phyloP scores from a whole-genome alignment of 2,888 invertebrate genomes.

The Chloroclystis v-ata region DNA sequence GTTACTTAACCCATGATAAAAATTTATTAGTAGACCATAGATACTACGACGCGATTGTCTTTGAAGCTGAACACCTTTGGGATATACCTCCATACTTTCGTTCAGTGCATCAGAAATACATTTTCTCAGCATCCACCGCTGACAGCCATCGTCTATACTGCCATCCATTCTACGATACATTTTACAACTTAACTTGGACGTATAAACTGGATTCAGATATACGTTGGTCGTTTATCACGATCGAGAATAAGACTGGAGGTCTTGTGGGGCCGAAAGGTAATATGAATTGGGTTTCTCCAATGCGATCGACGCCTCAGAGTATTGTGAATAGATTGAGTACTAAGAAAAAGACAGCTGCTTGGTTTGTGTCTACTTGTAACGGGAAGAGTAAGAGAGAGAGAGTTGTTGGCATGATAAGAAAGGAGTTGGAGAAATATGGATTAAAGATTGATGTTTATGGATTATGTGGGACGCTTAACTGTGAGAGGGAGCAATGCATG shows the following conservation, averaged over 20 bases:
- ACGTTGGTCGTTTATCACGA: conserved; percentile 41
- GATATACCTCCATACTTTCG: conserved; percentile 46
- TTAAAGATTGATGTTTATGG: conserved; percentile 55
- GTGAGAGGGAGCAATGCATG: conserved; percentile 52
- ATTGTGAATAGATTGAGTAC: conserved; percentile 37
- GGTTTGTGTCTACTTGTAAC: conserved; percentile 59
- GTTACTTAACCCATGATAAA: conserved; percentile 58
- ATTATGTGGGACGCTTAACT: conserved; percentile 48
- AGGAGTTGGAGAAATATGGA: conserved; percentile 40
- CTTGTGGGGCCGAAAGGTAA: conserved; percentile 55
- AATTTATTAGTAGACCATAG: conserved; percentile 47
- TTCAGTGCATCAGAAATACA: conserved; percentile 60
- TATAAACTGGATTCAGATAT: conserved; percentile 61
- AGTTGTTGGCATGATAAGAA: conserved; percentile 32
- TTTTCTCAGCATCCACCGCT: conserved; percentile 62
- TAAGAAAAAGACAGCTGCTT: conserved; percentile 57
- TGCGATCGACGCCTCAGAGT: conserved; percentile 36
- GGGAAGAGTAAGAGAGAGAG: conserved; percentile 36
- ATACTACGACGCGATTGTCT: conserved; percentile 70
- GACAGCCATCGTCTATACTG: conserved; percentile 49
- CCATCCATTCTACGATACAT: conserved; percentile 39
- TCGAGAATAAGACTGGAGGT: conserved; percentile 42
- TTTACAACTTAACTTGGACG: conserved; percentile 60
- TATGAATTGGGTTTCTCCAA: conserved; percentile 48
- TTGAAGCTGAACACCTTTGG: conserved; percentile 66